Percentiles rank a stretch among this genome's conserved stretches.
phyloP scores from a whole-genome alignment of 2,888 invertebrate species.

The Philopedon plagiatum region DNA sequence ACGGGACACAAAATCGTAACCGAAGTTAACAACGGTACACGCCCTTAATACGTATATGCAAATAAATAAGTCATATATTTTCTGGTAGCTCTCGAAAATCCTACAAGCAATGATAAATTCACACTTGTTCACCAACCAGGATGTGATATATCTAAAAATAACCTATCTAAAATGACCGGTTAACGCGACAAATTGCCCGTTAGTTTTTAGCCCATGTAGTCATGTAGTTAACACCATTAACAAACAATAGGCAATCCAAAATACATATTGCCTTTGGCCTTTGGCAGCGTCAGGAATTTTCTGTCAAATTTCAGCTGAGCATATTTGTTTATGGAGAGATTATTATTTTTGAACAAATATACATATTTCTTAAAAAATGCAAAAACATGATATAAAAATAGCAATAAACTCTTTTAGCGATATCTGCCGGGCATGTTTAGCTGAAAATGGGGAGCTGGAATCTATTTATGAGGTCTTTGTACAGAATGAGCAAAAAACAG shows the following conservation, averaged over 20 bases:
- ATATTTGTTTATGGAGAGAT: conserved; percentile 6
- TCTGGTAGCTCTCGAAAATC: too few relatives aligned
- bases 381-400: conserved; percentile 32
- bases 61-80: too few relatives aligned
- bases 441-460: conserved; percentile 28
- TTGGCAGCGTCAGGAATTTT: background rate
- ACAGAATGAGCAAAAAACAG: conserved; percentile 34
- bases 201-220: background rate
- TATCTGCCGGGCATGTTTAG: conserved; percentile 44
- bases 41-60: too few relatives aligned
- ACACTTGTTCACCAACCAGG: too few relatives aligned
- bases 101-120: too few relatives aligned
- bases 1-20: too few relatives aligned
- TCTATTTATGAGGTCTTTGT: conserved; percentile 36
- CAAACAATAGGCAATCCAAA: background rate
- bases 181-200: too few relatives aligned
- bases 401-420: conserved; percentile 27
- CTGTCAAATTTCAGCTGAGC: background rate
- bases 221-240: too few relatives aligned
- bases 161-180: too few relatives aligned
- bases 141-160: too few relatives aligned
- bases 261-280: background rate
- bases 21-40: too few relatives aligned
- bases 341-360: background rate
- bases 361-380: conserved; percentile 27